A percentile compares a stretch with the other conserved stretches of the same genome.
Evolutionary conservation across 2,797 vertebrate genomes (phyloP).

Genomic region (Hybognathus amarus): DNA sequence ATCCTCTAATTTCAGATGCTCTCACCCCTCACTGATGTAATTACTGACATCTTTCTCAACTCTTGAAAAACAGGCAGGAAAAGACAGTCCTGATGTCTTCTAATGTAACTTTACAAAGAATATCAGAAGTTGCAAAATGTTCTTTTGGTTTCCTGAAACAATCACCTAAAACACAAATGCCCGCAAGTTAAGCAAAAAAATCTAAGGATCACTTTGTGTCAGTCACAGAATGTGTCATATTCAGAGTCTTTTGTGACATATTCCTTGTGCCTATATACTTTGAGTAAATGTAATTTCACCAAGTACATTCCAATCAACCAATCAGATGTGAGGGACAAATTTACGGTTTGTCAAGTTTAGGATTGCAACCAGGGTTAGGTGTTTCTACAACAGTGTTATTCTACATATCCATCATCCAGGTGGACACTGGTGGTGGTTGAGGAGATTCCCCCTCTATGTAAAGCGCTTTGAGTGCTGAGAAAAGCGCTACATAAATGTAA

Average conservation of each 20-base stretch:
- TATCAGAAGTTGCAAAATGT: slow-evolving; percentile 5
- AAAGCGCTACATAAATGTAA: too few relatives aligned
- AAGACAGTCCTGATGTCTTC: background rate
- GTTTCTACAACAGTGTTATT: background rate
- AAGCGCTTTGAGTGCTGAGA: too few relatives aligned
- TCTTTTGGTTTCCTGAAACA: slow-evolving; percentile 2
- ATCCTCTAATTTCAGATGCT: slow-evolving; percentile 10
- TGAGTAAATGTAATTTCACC: background rate
- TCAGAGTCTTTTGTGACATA: background rate
- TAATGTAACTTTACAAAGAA: slow-evolving; percentile 4
- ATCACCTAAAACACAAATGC: background rate
- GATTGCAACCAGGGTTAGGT: background rate
- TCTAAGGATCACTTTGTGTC: background rate
- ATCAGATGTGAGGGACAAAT: background rate
- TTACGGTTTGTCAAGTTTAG: background rate
- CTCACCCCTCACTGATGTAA: background rate
- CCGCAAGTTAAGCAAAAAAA: background rate
- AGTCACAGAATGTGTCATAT: background rate
- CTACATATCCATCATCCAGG: too few relatives aligned
- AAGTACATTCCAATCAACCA: background rate
- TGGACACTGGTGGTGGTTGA: too few relatives aligned
- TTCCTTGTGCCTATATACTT: background rate
- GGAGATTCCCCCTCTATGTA: too few relatives aligned
- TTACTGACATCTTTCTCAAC: slow-evolving; percentile 6
- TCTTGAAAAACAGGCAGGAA: slow-evolving; percentile 8